Evolutionary conservation across 2,113 vertebrate genomes (phyloP).

Genomic region (Maccullochella peelii): DNA sequence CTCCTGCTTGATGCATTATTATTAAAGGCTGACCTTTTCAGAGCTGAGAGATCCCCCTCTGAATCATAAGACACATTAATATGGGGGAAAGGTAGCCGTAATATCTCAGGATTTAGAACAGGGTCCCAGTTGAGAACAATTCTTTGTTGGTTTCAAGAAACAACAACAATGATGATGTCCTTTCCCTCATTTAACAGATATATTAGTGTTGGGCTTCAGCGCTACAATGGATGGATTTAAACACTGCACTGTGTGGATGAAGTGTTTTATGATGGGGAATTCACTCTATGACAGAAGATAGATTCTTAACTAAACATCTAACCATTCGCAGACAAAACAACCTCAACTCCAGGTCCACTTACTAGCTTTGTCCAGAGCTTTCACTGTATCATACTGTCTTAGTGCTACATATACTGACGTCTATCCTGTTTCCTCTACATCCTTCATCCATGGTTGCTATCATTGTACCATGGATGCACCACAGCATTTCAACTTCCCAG

Average conservation of each 20-base stretch:
- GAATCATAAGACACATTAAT: slow-evolving; percentile 32
- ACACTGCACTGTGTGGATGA: neutral
- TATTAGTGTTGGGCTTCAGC: neutral
- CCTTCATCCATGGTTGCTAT: neutral
- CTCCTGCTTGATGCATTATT: slow-evolving; percentile 19
- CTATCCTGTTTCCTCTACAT: no score
- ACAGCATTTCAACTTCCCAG: neutral
- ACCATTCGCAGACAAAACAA: neutral
- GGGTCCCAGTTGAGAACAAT: slow-evolving; percentile 9
- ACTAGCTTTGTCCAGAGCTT: neutral
- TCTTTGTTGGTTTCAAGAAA: slow-evolving; percentile 16
- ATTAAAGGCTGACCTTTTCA: slow-evolving; percentile 21
- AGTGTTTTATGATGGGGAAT: neutral
- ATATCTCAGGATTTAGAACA: slow-evolving; percentile 1
- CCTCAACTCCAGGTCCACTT: neutral
- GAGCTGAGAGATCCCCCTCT: neutral
- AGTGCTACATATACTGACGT: neutral
- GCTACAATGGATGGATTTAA: neutral
- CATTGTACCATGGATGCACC: neutral
- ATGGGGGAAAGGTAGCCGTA: neutral
- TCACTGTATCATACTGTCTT: neutral
- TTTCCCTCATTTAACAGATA: neutral
- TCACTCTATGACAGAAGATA: neutral
- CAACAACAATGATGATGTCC: neutral
- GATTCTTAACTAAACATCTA: neutral